Conservation (phyloP, 2,113 vertebrate species). For the Maccullochella peelii region DNA sequence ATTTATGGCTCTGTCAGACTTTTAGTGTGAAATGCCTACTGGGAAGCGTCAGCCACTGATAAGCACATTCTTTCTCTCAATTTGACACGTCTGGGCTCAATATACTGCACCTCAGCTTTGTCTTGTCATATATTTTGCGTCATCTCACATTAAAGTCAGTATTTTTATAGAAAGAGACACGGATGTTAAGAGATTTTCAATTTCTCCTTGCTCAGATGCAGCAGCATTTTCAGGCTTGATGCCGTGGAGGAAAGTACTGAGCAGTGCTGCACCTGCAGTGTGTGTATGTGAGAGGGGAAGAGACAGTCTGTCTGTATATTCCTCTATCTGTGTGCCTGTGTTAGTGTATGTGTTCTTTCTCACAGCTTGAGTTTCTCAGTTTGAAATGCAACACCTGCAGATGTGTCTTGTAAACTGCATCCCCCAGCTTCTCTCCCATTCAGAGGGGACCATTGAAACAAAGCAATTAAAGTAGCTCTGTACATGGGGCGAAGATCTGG, state of each 20-base stretch:
- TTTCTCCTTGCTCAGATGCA: constrained; percentile 55
- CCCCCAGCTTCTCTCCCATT: constrained; percentile 66
- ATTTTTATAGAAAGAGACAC: constrained; percentile 57
- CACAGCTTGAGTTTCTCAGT: constrained; percentile 70
- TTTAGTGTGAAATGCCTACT: constrained; percentile 17
- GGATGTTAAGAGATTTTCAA: constrained; percentile 67
- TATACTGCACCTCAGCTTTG: constrained; percentile 30
- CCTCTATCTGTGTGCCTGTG: constrained; percentile 47
- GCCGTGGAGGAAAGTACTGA: constrained; percentile 39
- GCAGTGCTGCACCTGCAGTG: constrained; percentile 63
- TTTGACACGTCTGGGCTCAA: constrained; percentile 53
- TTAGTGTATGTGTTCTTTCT: constrained; percentile 48
- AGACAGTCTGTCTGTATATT: constrained; percentile 45
- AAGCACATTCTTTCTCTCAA: constrained; percentile 33
- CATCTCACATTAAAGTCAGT: constrained; percentile 48
- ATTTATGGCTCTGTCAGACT: constrained; percentile 58
- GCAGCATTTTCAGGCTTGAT: constrained; percentile 30
- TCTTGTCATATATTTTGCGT: constrained; percentile 47
- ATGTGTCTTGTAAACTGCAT: constrained; percentile 77
- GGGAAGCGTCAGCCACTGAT: constrained; percentile 48
- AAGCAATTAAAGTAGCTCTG: constrained; percentile 79
- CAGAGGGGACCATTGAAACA: constrained; percentile 75
- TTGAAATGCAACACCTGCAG: constrained; percentile 83
- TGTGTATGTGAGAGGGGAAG: constrained; percentile 34
- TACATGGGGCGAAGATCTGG: constrained; percentile 45